Conservation (phyloP, 1,140 invertebrate genomes). For the Zaprionus capensis region DNA sequence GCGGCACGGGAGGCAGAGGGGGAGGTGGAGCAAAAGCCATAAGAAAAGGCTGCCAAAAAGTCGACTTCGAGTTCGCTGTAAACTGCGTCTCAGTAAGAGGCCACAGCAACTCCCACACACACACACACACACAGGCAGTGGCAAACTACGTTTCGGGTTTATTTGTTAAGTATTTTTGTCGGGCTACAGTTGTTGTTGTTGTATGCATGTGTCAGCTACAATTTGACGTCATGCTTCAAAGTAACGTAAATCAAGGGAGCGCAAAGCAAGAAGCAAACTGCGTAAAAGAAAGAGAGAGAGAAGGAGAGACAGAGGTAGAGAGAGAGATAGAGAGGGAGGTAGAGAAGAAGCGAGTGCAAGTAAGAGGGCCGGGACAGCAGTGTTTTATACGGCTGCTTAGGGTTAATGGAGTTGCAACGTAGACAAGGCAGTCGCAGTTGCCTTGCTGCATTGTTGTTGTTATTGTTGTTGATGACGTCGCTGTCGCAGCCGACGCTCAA, state of each 20-base stretch:
- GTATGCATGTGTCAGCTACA: slow-evolving; percentile 47
- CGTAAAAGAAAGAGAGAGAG: slow-evolving; percentile 40
- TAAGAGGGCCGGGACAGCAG: slow-evolving; percentile 7
- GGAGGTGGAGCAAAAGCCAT: slow-evolving; percentile 33
- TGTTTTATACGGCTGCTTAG: slow-evolving; percentile 53
- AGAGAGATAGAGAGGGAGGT: not conserved
- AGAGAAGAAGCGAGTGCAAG: not conserved
- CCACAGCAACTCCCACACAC: slow-evolving; percentile 57
- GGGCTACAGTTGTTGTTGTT: slow-evolving; percentile 20
- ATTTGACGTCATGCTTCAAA: slow-evolving; percentile 80
- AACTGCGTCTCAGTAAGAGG: slow-evolving; percentile 44
- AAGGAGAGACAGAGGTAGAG: not conserved
- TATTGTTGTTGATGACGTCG: slow-evolving; percentile 53
- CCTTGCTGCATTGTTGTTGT: slow-evolving; percentile 28
- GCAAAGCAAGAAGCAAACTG: slow-evolving; percentile 25
- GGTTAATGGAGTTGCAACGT: slow-evolving; percentile 74
- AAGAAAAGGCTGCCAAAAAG: slow-evolving; percentile 79
- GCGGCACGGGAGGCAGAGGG: not conserved
- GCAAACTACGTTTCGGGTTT: slow-evolving; percentile 44
- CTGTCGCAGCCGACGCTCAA: slow-evolving; percentile 69
- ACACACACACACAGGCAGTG: slow-evolving; percentile 14
- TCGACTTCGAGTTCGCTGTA: slow-evolving; percentile 61
- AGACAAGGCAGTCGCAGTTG: slow-evolving; percentile 35
- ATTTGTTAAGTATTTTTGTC: slow-evolving; percentile 72
- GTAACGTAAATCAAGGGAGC: slow-evolving; percentile 68